Evolutionary conservation across 2,113 vertebrate species (phyloP).

Genomic region (Danionella cerebrum): DNA sequence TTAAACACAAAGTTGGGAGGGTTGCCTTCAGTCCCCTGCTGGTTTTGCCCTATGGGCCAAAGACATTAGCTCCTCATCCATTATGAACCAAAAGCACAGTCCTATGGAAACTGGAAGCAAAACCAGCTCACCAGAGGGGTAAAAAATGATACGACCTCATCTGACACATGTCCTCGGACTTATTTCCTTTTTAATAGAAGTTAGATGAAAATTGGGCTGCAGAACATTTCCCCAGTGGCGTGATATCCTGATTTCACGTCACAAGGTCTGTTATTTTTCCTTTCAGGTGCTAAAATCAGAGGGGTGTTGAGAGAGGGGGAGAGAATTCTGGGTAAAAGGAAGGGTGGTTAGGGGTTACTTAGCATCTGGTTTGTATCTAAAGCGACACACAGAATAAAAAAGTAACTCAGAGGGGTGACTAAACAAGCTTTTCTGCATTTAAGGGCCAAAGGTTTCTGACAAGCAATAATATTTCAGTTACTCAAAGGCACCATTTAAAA

Average conservation of each 20-base stretch:
- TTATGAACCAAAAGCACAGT: constrained; percentile 9
- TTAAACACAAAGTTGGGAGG: constrained; percentile 22
- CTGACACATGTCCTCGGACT: constrained; percentile 6
- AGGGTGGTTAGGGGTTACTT: not conserved
- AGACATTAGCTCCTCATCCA: constrained; percentile 39
- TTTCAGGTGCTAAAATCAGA: not conserved
- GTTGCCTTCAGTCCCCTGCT: constrained; percentile 32
- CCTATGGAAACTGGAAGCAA: not conserved
- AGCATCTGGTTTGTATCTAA: not conserved
- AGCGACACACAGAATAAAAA: not conserved
- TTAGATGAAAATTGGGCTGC: constrained; percentile 19
- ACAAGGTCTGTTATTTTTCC: not conserved
- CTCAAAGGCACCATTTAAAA: no score
- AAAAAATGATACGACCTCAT: constrained; percentile 18
- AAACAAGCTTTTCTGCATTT: no score
- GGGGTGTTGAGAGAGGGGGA: not conserved
- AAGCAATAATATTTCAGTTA: not conserved
- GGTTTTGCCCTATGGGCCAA: constrained; percentile 30
- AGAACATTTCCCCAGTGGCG: constrained; percentile 18
- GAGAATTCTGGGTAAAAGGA: not conserved
- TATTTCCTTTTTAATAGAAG: constrained; percentile 22
- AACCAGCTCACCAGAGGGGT: constrained; percentile 13
- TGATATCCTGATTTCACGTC: constrained; percentile 19
- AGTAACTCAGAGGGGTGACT: not conserved
- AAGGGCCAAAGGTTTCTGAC: not conserved